Conservation (phyloP, 2,113 vertebrate genomes). For the Picathartes gymnocephalus region DNA sequence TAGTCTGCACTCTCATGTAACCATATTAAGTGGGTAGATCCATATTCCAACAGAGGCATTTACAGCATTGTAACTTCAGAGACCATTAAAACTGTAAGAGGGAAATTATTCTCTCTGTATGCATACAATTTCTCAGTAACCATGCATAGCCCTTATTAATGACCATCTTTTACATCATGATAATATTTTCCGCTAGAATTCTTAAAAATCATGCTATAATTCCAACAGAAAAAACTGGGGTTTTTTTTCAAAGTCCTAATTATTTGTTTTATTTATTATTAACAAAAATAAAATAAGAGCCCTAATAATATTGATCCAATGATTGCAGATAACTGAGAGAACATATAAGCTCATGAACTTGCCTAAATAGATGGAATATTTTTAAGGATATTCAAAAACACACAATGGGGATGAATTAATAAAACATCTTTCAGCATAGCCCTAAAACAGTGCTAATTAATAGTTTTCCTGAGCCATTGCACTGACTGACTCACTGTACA, state of each 20-base stretch:
- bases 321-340: neutral
- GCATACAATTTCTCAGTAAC: neutral
- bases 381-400: neutral
- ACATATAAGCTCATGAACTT: neutral
- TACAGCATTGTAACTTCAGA: neutral
- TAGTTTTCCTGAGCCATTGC: neutral
- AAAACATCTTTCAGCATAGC: neutral
- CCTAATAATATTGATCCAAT: neutral
- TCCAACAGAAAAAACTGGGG: neutral
- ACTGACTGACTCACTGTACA: neutral
- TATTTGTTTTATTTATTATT: neutral
- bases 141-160: neutral
- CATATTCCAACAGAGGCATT: neutral
- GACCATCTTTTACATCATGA: neutral
- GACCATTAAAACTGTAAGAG: neutral
- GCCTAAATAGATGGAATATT: neutral
- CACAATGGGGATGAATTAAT: neutral
- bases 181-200: neutral
- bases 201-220: neutral
- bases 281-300: neutral
- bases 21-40: neutral
- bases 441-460: neutral
- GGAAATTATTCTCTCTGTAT: neutral
- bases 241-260: neutral
- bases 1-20: neutral